phyloP scores from a whole-genome alignment of 2,888 invertebrate species.

The Pyrrhosoma nymphula region DNA sequence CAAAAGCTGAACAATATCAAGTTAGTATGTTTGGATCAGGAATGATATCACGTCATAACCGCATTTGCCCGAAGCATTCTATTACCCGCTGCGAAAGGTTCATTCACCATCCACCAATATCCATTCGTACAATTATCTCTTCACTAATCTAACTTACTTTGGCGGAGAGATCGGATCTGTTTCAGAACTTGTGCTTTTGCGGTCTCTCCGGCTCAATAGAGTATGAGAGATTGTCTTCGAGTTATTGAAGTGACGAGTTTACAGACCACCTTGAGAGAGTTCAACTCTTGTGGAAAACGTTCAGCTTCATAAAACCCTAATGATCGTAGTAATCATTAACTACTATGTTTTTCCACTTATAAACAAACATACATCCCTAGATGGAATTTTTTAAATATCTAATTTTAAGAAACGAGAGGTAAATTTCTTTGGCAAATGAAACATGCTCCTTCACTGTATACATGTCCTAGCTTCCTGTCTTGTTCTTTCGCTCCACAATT shows the following conservation, averaged over 20 bases:
- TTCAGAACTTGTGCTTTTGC: slow-evolving; percentile 13
- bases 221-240: not conserved
- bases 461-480: no score
- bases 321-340: no score
- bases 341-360: no score
- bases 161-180: not conserved
- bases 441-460: no score
- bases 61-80: not conserved
- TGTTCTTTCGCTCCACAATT: no score
- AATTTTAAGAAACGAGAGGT: no score
- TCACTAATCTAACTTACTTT: not conserved
- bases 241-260: not conserved
- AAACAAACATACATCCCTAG: no score
- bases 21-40: not conserved
- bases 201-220: not conserved
- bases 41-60: not conserved
- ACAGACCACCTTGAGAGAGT: not conserved
- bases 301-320: no score
- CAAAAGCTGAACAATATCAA: not conserved
- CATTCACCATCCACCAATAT: not conserved
- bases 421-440: no score
- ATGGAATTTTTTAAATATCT: no score
- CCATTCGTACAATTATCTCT: not conserved
- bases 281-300: no score
- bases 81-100: not conserved